Conservation (phyloP, 2,888 invertebrate genomes). For the Uropetala carovei region DNA sequence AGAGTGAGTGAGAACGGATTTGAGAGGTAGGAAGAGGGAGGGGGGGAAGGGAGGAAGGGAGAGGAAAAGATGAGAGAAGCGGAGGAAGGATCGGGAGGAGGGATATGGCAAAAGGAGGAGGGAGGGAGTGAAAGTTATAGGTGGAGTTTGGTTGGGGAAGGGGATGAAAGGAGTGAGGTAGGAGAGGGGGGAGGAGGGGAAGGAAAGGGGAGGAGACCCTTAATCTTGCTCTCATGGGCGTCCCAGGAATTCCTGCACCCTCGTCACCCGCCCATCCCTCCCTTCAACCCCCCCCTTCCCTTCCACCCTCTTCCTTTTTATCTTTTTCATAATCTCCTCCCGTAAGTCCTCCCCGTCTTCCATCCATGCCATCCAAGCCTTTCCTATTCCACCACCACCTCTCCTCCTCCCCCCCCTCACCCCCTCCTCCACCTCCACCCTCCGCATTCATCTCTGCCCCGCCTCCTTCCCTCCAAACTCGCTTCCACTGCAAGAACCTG, state of each 20-base stretch:
- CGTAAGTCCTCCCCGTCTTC: too few species aligned
- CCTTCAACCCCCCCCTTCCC: too few species aligned
- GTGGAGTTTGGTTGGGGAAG: conserved; percentile 33
- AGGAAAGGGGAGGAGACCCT: conserved; percentile 38
- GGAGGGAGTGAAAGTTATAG: conserved; percentile 44
- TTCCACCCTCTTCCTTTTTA: too few species aligned
- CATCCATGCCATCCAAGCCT: too few species aligned
- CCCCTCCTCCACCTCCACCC: background rate
- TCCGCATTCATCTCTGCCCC: background rate
- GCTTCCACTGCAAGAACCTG: background rate
- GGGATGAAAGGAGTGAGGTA: conserved; percentile 8
- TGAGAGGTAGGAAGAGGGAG: too few species aligned
- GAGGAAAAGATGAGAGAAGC: conserved; percentile 14
- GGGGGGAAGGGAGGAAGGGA: background rate
- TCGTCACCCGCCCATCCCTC: too few species aligned
- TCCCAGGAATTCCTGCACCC: too few species aligned
- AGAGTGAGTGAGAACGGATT: too few species aligned
- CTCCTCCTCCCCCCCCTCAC: too few species aligned
- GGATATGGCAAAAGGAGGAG: conserved; percentile 28
- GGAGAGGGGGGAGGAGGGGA: conserved; percentile 25
- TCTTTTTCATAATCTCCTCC: too few species aligned
- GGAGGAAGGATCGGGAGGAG: conserved; percentile 24
- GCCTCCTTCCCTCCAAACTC: background rate
- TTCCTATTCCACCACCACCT: background rate
- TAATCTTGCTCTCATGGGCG: too few species aligned